Conservation (phyloP, 2,888 invertebrate species). For the Hyalella azteca region DNA sequence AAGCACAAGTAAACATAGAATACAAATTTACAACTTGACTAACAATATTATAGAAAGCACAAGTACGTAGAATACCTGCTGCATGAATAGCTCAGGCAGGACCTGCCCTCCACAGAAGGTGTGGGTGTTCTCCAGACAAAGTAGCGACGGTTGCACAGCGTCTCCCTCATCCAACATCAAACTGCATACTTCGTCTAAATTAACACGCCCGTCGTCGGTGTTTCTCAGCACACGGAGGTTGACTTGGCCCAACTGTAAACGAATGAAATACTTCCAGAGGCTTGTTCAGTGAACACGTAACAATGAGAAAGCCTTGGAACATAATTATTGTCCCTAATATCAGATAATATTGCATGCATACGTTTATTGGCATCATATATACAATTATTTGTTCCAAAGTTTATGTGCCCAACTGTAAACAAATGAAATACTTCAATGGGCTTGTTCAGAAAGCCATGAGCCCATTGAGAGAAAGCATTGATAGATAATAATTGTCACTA, state of each 20-base stretch:
- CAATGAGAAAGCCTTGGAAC: too few relatives aligned
- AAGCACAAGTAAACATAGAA: neutral
- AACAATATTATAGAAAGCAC: neutral
- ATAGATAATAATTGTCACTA: too few relatives aligned
- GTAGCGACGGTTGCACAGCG: neutral
- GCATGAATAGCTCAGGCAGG: neutral
- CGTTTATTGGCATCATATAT: too few relatives aligned
- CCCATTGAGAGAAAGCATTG: too few relatives aligned
- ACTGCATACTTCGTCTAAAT: neutral
- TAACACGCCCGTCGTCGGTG: neutral
- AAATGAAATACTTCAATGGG: too few relatives aligned
- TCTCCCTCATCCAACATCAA: neutral
- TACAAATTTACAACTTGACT: neutral
- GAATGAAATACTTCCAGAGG: neutral
- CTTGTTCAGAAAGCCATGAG: too few relatives aligned
- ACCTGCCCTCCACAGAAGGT: slow-evolving; percentile 24
- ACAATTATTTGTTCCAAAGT: too few relatives aligned
- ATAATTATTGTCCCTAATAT: too few relatives aligned
- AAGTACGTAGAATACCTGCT: neutral
- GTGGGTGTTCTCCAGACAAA: slow-evolving; percentile 27
- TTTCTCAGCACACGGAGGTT: slow-evolving; percentile 22
- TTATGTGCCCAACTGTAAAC: too few relatives aligned
- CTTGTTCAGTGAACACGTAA: too few relatives aligned
- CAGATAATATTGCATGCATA: too few relatives aligned
- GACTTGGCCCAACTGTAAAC: slow-evolving; percentile 10